Conservation (phyloP, 2,888 invertebrate genomes). For the Exocentrus adspersus region DNA sequence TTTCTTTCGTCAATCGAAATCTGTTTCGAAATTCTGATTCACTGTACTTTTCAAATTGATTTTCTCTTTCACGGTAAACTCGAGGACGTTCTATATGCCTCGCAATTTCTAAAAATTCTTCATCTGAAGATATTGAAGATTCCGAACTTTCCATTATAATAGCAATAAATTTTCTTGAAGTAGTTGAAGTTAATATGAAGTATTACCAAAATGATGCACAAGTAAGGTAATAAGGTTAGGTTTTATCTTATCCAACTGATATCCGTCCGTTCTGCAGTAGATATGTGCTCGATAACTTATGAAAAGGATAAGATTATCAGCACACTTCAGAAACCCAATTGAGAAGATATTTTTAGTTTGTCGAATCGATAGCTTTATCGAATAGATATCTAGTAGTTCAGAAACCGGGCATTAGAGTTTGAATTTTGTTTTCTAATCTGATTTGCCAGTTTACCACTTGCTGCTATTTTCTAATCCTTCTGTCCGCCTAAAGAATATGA, state of each 20-base stretch:
- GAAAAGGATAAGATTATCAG: not conserved
- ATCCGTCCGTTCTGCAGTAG: not conserved
- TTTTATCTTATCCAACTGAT: not conserved
- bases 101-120: not conserved
- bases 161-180: not conserved
- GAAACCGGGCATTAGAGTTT: not conserved
- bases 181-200: not conserved
- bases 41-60: not conserved
- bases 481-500: too few species aligned
- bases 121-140: not conserved
- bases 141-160: not conserved
- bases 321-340: not conserved
- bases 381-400: constrained; percentile 1
- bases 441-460: too few species aligned
- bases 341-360: not conserved
- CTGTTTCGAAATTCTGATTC: not conserved
- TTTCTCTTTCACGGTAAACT: not conserved
- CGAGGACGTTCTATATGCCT: not conserved
- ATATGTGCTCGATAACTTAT: not conserved
- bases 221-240: not conserved
- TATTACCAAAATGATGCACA: not conserved
- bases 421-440: too few species aligned
- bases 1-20: not conserved
- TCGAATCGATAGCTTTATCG: not conserved
- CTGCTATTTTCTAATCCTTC: too few species aligned